phyloP scores from a whole-genome alignment of 2,888 invertebrate genomes.

The Sphaerophoria taeniata region DNA sequence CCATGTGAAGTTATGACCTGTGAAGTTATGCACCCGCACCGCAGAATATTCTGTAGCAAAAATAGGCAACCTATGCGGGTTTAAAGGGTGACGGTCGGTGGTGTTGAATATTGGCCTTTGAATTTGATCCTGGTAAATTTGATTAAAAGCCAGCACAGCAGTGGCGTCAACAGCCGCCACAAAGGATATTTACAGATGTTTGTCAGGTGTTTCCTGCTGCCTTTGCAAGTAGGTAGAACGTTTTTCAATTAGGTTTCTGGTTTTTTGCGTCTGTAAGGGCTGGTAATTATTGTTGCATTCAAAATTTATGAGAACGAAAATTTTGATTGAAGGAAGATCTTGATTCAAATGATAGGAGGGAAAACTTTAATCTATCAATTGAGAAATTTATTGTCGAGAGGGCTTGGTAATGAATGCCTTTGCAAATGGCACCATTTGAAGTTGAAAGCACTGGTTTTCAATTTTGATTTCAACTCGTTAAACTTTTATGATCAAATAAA shows the following conservation, averaged over 20 bases:
- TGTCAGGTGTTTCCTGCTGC: slow-evolving; percentile 68
- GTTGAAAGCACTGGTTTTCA: too few relatives aligned
- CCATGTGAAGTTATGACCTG: too few relatives aligned
- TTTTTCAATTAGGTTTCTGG: slow-evolving; percentile 60
- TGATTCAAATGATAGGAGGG: not conserved
- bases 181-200: slow-evolving; percentile 62
- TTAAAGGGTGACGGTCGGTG: not conserved
- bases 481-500: too few relatives aligned
- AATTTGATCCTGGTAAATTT: slow-evolving; percentile 72
- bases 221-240: slow-evolving; percentile 10
- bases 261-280: slow-evolving; percentile 32
- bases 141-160: slow-evolving; percentile 65
- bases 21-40: too few relatives aligned
- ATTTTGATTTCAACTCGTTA: too few relatives aligned
- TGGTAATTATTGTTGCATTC: slow-evolving; percentile 46
- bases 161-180: slow-evolving; percentile 38
- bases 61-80: slow-evolving; percentile 13
- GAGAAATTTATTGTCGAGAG: not conserved
- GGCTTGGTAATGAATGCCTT: too few relatives aligned
- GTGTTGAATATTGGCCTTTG: slow-evolving; percentile 61
- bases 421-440: too few relatives aligned
- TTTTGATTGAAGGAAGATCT: slow-evolving; percentile 28
- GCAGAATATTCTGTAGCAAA: too few relatives aligned
- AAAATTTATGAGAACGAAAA: slow-evolving; percentile 27
- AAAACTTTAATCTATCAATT: slow-evolving; percentile 29